Conservation (phyloP, 2,797 vertebrate species). For the Rhynchonycteris naso region DNA sequence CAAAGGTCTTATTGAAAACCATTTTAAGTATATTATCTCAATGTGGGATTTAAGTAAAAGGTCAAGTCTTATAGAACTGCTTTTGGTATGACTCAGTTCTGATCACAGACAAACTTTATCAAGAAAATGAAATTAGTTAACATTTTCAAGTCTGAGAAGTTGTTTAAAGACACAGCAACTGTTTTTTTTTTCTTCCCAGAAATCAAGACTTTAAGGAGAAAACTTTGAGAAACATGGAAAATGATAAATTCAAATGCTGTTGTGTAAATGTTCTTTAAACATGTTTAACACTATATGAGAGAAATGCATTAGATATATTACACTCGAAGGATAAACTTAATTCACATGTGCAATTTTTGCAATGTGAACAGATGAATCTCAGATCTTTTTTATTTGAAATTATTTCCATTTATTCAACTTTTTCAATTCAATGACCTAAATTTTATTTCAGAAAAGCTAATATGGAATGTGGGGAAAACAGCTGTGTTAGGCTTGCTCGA, state of each 20-base stretch:
- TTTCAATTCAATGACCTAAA: background rate
- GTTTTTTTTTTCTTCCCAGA: conserved; percentile 51
- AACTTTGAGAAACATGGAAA: conserved; percentile 72
- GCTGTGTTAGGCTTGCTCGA: no score
- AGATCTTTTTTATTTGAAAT: conserved; percentile 48
- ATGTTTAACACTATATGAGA: background rate
- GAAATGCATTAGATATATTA: background rate
- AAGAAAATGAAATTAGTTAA: conserved; percentile 87
- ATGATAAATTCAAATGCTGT: conserved; percentile 23
- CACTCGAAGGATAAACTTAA: background rate
- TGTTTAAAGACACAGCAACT: conserved; percentile 67
- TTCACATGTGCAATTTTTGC: background rate
- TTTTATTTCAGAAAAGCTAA: conserved; percentile 76
- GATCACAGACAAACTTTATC: conserved; percentile 87
- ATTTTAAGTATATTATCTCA: conserved; percentile 87
- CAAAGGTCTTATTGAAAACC: conserved; percentile 86
- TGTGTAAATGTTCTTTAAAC: background rate
- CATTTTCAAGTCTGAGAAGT: conserved; percentile 80
- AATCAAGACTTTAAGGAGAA: conserved; percentile 72
- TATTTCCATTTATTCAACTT: conserved; percentile 1
- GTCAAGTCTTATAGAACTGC: conserved; percentile 92
- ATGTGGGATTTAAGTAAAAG: conserved; percentile 91
- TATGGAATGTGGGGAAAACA: conserved; percentile 59
- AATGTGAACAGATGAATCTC: conserved; percentile 44
- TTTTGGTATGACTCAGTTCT: conserved; percentile 92